phyloP scores from a whole-genome alignment of 2,888 invertebrate genomes.

The Pterostichus niger region DNA sequence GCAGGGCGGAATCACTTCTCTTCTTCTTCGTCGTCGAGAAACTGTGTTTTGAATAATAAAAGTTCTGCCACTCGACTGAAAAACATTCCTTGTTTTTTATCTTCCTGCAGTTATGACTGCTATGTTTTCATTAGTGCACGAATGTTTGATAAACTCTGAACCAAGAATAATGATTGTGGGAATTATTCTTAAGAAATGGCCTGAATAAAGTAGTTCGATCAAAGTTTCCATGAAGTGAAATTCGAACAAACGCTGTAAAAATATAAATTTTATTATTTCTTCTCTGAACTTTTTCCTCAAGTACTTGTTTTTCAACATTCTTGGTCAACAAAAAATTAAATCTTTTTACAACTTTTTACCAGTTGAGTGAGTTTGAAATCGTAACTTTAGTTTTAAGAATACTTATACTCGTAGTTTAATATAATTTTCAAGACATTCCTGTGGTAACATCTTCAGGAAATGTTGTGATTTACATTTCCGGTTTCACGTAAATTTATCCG shows the following conservation, averaged over 20 bases:
- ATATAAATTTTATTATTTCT: conserved; percentile 54
- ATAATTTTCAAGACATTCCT: too few species aligned
- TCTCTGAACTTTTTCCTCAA: conserved; percentile 30
- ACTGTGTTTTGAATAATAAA: conserved; percentile 53
- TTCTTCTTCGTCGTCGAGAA: conserved; percentile 22
- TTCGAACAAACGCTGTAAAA: conserved; percentile 21
- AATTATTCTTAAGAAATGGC: conserved; percentile 21
- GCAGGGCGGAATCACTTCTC: conserved; percentile 36
- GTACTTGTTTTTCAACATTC: conserved; percentile 31
- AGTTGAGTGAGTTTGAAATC: conserved; percentile 3
- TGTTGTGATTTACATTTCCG: too few species aligned
- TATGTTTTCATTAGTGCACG: conserved; percentile 50
- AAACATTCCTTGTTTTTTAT: conserved; percentile 55
- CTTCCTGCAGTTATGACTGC: conserved; percentile 12
- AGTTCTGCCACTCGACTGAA: conserved; percentile 15
- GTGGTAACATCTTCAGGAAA: too few species aligned
- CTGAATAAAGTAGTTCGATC: conserved; percentile 39
- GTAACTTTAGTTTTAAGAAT: not conserved
- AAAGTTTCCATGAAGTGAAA: conserved; percentile 24
- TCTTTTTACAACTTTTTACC: not conserved
- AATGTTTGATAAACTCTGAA: conserved; percentile 34
- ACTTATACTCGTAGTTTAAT: too few species aligned
- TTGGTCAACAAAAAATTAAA: conserved; percentile 1
- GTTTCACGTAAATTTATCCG: too few species aligned
- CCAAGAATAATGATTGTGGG: conserved; percentile 17